phyloP scores from a whole-genome alignment of 2,888 invertebrate species.

The Heliconius sara region DNA sequence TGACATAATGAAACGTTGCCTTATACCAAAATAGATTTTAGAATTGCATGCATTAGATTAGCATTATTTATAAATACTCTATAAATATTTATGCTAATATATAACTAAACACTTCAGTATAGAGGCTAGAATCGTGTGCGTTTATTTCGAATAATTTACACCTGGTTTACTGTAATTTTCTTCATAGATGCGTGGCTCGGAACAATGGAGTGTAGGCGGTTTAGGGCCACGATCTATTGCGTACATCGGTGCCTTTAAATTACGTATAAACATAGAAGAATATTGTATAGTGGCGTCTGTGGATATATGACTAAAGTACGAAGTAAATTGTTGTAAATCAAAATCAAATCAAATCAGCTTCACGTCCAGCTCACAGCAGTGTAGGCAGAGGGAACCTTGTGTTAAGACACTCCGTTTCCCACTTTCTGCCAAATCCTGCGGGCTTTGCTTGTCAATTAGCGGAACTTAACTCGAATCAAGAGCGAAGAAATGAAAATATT shows the following conservation, averaged over 20 bases:
- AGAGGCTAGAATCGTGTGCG: conserved; percentile 10
- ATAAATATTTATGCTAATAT: neutral
- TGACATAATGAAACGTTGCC: conserved; percentile 27
- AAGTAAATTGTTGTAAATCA: neutral
- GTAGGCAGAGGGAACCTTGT: no score
- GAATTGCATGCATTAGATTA: conserved; percentile 35
- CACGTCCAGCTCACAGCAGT: no score
- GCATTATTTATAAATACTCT: conserved; percentile 32
- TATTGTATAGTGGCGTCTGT: conserved; percentile 28
- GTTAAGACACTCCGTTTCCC: no score
- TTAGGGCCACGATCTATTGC: conserved; percentile 61
- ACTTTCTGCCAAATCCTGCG: no score
- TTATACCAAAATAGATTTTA: conserved; percentile 35
- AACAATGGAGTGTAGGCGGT: conserved; percentile 62
- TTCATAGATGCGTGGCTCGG: conserved; percentile 45
- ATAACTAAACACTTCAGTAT: neutral
- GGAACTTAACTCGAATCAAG: no score
- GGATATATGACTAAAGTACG: neutral
- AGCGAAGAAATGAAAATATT: no score
- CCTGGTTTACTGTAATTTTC: conserved; percentile 44
- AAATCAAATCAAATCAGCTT: no score
- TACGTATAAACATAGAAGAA: conserved; percentile 32
- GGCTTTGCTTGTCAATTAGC: no score
- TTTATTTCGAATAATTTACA: conserved; percentile 35
- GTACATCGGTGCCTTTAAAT: conserved; percentile 48